Percentiles rank a stretch among this genome's conserved stretches.
phyloP scores from a whole-genome alignment of 2,113 vertebrate genomes.

The Chloebia gouldiae region DNA sequence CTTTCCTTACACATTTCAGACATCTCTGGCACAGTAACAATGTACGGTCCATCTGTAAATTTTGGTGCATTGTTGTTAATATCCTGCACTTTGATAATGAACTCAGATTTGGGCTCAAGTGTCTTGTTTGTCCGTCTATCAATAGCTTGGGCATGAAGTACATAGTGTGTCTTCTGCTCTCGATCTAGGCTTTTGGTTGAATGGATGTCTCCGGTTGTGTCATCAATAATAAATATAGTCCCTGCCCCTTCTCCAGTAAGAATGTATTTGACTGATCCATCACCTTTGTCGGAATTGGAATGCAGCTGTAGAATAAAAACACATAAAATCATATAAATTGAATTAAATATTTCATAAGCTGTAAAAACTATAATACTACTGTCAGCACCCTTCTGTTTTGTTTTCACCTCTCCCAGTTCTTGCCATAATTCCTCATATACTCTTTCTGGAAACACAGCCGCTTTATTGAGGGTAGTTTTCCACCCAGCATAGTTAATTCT shows the following conservation, averaged over 20 bases:
- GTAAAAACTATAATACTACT: not conserved
- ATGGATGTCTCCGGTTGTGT: slow-evolving; percentile 95
- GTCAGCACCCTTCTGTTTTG: not conserved
- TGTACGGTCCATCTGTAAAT: slow-evolving; percentile 92
- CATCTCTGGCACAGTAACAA: slow-evolving; percentile 94
- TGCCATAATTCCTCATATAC: not conserved
- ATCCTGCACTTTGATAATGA: slow-evolving; percentile 99
- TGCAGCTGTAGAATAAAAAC: slow-evolving; percentile 83
- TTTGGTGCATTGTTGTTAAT: slow-evolving; percentile 97
- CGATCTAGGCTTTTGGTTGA: slow-evolving; percentile 95
- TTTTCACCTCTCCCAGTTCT: not conserved
- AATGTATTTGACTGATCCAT: slow-evolving; percentile 95
- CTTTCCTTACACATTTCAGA: slow-evolving; percentile 91
- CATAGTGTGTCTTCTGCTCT: slow-evolving; percentile 93
- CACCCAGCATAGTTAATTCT: not conserved
- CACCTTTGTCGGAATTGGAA: slow-evolving; percentile 98
- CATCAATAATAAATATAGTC: slow-evolving; percentile 94
- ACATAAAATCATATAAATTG: slow-evolving; percentile 13
- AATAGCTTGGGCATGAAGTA: slow-evolving; percentile 94
- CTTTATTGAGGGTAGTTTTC: not conserved
- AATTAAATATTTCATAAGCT: not conserved
- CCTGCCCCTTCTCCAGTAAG: slow-evolving; percentile 96
- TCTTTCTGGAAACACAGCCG: not conserved
- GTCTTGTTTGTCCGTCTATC: slow-evolving; percentile 91
- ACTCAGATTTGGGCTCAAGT: slow-evolving; percentile 94